phyloP scores from a whole-genome alignment of 2,888 invertebrate genomes.

The Siphonodentalium dalli region DNA sequence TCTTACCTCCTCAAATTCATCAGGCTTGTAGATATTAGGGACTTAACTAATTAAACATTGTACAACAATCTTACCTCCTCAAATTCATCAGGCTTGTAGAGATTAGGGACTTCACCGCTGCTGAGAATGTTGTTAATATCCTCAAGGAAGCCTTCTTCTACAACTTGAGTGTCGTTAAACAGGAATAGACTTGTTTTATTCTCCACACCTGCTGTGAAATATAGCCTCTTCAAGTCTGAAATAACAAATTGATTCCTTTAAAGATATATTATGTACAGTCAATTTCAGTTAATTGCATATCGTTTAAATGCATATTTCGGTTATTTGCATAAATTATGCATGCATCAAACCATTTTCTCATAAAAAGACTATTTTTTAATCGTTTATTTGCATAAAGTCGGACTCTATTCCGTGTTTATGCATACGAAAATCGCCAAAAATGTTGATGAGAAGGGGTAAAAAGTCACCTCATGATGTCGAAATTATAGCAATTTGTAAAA shows the following conservation, averaged over 20 bases:
- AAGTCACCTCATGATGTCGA: too few relatives aligned
- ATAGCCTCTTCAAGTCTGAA: slow-evolving; percentile 78
- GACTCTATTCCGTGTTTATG: too few relatives aligned
- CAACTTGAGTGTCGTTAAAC: slow-evolving; percentile 84
- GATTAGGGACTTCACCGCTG: slow-evolving; percentile 85
- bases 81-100: slow-evolving; percentile 87
- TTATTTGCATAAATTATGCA: too few relatives aligned
- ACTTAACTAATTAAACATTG: too few relatives aligned
- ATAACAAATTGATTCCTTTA: slow-evolving; percentile 1
- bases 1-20: too few relatives aligned
- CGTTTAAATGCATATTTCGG: too few relatives aligned
- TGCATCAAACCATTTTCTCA: neutral
- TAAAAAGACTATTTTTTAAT: neutral
- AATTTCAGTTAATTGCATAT: too few relatives aligned
- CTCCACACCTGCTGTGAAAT: slow-evolving; percentile 77
- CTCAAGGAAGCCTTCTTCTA: slow-evolving; percentile 84
- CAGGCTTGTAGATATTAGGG: too few relatives aligned
- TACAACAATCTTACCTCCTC: slow-evolving; percentile 75
- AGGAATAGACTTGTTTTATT: slow-evolving; percentile 80
- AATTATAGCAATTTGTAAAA: too few relatives aligned
- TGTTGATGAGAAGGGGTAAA: too few relatives aligned
- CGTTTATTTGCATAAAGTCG: neutral
- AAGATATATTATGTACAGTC: neutral
- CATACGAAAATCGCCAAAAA: too few relatives aligned
- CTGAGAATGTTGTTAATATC: slow-evolving; percentile 88